Evolutionary conservation across 1,140 invertebrate species (phyloP).

Genomic region (Cylas formicarius): DNA sequence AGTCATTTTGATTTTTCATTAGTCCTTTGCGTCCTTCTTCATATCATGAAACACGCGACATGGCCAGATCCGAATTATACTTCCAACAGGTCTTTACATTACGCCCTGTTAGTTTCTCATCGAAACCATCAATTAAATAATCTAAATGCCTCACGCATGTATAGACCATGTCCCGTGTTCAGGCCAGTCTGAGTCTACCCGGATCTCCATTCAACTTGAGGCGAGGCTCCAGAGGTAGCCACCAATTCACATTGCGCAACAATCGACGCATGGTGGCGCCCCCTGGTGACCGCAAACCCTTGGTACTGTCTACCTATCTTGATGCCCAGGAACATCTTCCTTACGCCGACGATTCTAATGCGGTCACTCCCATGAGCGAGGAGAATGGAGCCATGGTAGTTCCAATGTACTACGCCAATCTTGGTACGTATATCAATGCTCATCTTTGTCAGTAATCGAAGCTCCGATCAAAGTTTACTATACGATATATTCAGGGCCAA

Average conservation of each 20-base stretch:
- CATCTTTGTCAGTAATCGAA: constrained; percentile 5
- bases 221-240: constrained; percentile 79
- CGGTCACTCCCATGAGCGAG: constrained; percentile 96
- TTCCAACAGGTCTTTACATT: neutral
- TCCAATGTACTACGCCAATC: constrained; percentile 76
- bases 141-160: constrained; percentile 32
- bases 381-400: constrained; percentile 93
- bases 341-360: constrained; percentile 95
- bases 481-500: constrained; percentile 1
- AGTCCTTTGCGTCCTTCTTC: constrained; percentile 5
- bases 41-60: constrained; percentile 17
- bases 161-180: constrained; percentile 44
- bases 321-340: constrained; percentile 95
- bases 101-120: neutral
- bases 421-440: constrained; percentile 47
- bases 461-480: neutral
- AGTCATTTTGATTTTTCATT: constrained; percentile 8
- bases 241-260: constrained; percentile 85
- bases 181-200: constrained; percentile 93
- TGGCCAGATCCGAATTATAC: constrained; percentile 9
- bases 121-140: constrained; percentile 1
- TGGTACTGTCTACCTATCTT: constrained; percentile 89
- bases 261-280: constrained; percentile 56
- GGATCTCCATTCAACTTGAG: constrained; percentile 92
- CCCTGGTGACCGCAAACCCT: constrained; percentile 81